A percentile compares a stretch with the other conserved stretches of the same genome.
Evolutionary conservation across 2,888 invertebrate genomes (phyloP).

Genomic region (Ecdyonurus torrentis): DNA sequence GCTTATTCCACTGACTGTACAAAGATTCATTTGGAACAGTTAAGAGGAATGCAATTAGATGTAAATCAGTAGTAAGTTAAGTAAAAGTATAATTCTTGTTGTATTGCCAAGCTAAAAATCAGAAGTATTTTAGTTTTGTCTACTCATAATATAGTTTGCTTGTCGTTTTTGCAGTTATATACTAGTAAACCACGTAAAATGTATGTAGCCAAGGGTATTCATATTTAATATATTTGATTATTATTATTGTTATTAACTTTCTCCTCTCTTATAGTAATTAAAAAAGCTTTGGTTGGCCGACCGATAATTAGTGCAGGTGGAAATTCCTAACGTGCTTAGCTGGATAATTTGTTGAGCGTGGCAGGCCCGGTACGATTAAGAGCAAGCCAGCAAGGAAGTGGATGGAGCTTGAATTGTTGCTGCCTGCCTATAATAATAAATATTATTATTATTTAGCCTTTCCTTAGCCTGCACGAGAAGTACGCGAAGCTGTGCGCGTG

Average conservation of each 20-base stretch:
- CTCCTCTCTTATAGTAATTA: not conserved
- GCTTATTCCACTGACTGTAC: not conserved
- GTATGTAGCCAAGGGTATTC: not conserved
- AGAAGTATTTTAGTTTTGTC: not conserved
- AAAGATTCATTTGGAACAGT: not conserved
- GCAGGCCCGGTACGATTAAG: too few species aligned
- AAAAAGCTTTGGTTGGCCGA: not conserved
- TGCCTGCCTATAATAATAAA: too few species aligned
- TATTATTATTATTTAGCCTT: too few species aligned
- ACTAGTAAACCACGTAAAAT: not conserved
- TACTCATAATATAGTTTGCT: not conserved
- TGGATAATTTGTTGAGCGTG: not conserved
- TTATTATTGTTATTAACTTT: not conserved
- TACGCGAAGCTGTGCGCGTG: not conserved
- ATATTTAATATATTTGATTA: not conserved
- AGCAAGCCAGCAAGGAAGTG: too few species aligned
- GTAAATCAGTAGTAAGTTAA: not conserved
- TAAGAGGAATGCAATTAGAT: not conserved
- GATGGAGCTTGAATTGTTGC: too few species aligned
- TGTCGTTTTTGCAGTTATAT: not conserved
- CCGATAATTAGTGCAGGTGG: not conserved
- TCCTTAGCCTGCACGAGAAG: too few species aligned
- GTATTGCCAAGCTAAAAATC: not conserved
- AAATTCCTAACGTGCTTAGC: not conserved
- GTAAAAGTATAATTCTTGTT: not conserved